Conservation (phyloP, 2,113 vertebrate species). For the Myrmecophaga tridactyla region DNA sequence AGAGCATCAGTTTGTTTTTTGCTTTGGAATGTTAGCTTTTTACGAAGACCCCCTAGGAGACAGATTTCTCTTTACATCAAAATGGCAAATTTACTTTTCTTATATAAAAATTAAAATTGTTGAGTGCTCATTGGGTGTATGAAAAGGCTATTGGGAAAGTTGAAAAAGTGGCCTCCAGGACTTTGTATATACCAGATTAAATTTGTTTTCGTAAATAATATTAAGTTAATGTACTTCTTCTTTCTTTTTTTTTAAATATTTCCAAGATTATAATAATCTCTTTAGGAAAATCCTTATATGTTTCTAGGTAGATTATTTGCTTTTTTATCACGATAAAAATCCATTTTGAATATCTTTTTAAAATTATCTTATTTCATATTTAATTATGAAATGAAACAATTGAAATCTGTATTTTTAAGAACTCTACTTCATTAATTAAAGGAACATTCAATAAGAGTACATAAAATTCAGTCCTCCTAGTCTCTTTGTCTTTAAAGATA, state of each 20-base stretch:
- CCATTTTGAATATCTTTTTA: not conserved
- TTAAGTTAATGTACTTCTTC: not conserved
- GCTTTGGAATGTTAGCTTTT: conserved; percentile 86
- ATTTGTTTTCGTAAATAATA: not conserved
- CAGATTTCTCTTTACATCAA: conserved; percentile 88
- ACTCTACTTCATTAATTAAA: conserved; percentile 9
- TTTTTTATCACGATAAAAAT: not conserved
- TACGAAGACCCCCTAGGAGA: conserved; percentile 84
- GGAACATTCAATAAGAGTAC: not conserved
- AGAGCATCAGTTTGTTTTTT: conserved; percentile 86
- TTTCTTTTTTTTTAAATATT: not conserved
- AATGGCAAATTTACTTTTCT: conserved; percentile 75
- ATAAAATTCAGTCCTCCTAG: conserved; percentile 38
- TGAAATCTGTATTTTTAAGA: conserved; percentile 44
- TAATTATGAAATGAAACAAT: conserved; percentile 35
- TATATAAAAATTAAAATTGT: conserved; percentile 26
- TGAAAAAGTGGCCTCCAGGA: not conserved
- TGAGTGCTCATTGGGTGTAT: not conserved
- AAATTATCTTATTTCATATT: conserved; percentile 8
- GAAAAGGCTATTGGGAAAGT: not conserved
- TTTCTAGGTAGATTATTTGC: not conserved
- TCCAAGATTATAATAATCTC: not conserved
- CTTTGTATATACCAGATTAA: not conserved
- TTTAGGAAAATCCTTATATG: not conserved
- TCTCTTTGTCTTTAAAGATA: conserved; percentile 58